Evolutionary conservation across 1,140 invertebrate genomes (phyloP).

Genomic region (Hesperophylax magnus): DNA sequence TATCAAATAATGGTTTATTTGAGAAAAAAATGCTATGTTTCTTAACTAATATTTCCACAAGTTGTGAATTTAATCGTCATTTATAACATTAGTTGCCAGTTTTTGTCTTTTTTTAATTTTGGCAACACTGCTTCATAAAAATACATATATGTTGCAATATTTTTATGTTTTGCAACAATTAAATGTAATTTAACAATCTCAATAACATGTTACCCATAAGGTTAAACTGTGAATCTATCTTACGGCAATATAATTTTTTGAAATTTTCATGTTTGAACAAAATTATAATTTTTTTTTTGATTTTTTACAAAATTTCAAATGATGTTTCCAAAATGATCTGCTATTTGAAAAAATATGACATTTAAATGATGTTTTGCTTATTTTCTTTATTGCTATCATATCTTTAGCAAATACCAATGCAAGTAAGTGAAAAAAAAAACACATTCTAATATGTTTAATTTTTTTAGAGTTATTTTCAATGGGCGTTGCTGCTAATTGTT

Average conservation of each 20-base stretch:
- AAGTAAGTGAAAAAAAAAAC: conserved; percentile 40
- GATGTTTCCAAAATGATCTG: conserved; percentile 13
- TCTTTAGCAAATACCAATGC: conserved; percentile 42
- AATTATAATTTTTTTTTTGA: neutral
- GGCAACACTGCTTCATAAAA: neutral
- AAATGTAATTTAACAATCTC: too few species aligned
- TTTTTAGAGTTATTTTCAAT: conserved; percentile 15
- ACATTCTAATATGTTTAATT: conserved; percentile 25
- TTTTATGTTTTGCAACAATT: neutral
- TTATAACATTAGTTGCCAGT: too few species aligned
- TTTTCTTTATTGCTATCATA: conserved; percentile 42
- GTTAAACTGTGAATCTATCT: too few species aligned
- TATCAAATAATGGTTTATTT: too few species aligned
- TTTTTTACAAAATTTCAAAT: neutral
- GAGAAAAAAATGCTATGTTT: too few species aligned
- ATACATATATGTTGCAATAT: neutral
- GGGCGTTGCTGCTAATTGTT: conserved; percentile 26
- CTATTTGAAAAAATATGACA: conserved; percentile 26
- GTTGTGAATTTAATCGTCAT: too few species aligned
- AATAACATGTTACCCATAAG: too few species aligned
- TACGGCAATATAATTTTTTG: neutral
- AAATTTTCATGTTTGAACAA: conserved; percentile 35
- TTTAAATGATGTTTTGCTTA: conserved; percentile 43
- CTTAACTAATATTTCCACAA: too few species aligned
- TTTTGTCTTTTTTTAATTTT: neutral